Evolutionary conservation across 2,888 invertebrate species (phyloP), one percentile per base, ranked within the genome.

Genomic region (Lydus trimaculatus): DNA sequence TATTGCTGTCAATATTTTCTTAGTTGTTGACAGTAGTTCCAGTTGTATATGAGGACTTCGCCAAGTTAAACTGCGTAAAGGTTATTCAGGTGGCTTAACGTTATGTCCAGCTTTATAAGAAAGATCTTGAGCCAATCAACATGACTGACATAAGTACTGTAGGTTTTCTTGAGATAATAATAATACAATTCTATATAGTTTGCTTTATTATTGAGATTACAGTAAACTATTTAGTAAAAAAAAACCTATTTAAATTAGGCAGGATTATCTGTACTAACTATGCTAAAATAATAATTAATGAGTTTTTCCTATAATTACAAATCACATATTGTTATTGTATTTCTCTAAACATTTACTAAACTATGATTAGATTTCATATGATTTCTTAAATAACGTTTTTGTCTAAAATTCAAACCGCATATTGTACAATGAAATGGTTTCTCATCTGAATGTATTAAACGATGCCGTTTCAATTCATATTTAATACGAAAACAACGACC

Each of bases 401-500:
- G 88, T 64, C 87, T 81, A 75, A 88, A 88, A 39, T 83, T 82
- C 28, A 85, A 75, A 11, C 84, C 84, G 74, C 88, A 88, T 1
- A 84, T 81, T 5, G 75, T 75, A 76, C 88, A 88, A 28, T 78
- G 78, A 80, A 86, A 88, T 17, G 87, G 87, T 75, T 87, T 88
- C 11, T 87, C 86, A 70, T 87, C 86, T 0, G 85, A 87, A 78
- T 89, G 88, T 56, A 88, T 83, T 4, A 88, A 79, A 71, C 82
- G 84, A 76, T 91, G 91, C 63, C 87, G 84, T 75, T 86, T 87
- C 28, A 91, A 80, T 76, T 90, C 90, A 78, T 89, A 88, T 36
- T 88, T 88, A 73, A 89, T 88, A 1, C 90, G 84, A 83, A 91
- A 91, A 20, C 85, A 82, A 58, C 87, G 85, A 1, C 87, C 88